Base-by-base conservation (phyloP, 2,113 vertebrate species). In the Conger conger region DNA sequence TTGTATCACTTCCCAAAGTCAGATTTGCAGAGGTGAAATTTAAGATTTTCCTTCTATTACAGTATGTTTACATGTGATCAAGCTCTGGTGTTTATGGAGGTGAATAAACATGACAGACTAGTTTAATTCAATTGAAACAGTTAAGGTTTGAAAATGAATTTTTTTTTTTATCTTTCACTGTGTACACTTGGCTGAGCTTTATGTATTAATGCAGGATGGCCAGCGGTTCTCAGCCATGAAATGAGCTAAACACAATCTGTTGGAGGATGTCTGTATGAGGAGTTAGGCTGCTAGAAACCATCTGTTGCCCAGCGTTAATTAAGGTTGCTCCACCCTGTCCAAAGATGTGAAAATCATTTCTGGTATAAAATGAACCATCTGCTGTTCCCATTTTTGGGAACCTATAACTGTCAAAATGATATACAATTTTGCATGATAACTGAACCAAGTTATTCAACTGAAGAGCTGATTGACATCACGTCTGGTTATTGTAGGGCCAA, bases 221-320 rank as follows among this genome's bases (percentile, higher is more conserved):
- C 79, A 80, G 38, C 50, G 79, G 79, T 57, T 81, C 33, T 33
- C 18, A 54, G 80, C 16, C 33, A 13, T 13, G 27, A 15, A 80
- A 80, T 27, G 33, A 45, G n/a, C 80, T 9, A 57, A 57, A 81
- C 33, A 35, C 50, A 79, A 57, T 57, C 45, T 84, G 76, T 84
- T 20, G 15, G 27, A 53, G 27, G 20, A 35, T 84, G 53, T 23
- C 53, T 36, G 80, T 42, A 23, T 76, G 57, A 83, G n/a, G 82
- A 50, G 76, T 79, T 30, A 5, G 33, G 63, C 18, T 33, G 76
- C 76, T 76, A 38, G 50, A 84, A 79, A 84, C 45, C 83, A 84
- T 79, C 53, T 84, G 83, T 79, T 84, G 76, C 35, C 79, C 23
- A 57, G 37, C 11, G 53, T 84, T 80, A 80, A 81, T 81, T 81